Evolutionary conservation across 2,113 vertebrate species (phyloP).

Genomic region (Cacatua alba): DNA sequence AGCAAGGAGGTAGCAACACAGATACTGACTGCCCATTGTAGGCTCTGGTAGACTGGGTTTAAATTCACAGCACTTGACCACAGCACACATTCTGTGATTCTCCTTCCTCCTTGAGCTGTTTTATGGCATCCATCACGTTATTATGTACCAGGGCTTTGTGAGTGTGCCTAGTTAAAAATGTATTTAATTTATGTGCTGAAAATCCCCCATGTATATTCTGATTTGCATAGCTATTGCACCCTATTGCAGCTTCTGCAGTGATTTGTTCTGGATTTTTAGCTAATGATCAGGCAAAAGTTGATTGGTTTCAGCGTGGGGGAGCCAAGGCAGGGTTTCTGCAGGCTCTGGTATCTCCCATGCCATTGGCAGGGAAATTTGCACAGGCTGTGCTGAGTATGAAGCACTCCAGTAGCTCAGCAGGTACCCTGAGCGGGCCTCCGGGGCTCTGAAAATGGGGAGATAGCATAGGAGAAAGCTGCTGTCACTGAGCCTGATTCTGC

Average conservation of each 20-base stretch:
- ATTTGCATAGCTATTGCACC: slow-evolving; percentile 30
- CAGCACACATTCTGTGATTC: neutral
- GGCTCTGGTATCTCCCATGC: neutral
- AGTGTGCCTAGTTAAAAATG: neutral
- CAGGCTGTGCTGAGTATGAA: neutral
- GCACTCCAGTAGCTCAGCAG: neutral
- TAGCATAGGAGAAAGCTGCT: neutral
- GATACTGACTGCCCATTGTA: neutral
- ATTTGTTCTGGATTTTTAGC: slow-evolving; percentile 34
- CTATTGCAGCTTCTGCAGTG: neutral
- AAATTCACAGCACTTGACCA: neutral
- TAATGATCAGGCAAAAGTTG: slow-evolving; percentile 9
- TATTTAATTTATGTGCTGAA: neutral
- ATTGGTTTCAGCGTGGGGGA: neutral
- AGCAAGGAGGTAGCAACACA: neutral
- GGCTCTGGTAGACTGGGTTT: neutral
- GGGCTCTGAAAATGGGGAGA: neutral
- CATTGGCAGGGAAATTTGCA: neutral
- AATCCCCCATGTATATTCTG: neutral
- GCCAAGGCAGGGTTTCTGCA: neutral
- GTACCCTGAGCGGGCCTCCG: neutral
- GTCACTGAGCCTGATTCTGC: neutral
- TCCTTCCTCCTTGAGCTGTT: neutral
- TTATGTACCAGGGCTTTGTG: neutral
- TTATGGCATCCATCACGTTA: neutral